Evolutionary conservation across 2,888 invertebrate genomes (phyloP), one percentile per base, ranked within the genome.

Genomic region (Hyposoter dolosus): DNA sequence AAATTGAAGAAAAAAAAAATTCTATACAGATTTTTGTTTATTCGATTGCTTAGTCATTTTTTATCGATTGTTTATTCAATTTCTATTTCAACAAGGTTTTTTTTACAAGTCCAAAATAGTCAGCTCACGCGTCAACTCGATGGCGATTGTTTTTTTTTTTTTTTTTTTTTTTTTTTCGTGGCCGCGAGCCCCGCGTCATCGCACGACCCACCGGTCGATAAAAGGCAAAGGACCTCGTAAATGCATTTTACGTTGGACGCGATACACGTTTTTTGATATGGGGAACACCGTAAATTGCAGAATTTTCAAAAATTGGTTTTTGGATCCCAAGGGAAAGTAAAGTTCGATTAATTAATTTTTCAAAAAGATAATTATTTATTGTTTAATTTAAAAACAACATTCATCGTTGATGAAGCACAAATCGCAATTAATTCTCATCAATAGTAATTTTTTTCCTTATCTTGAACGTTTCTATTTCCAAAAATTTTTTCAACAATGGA

Each of bases 181-280:
- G 76, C 81, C 79, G 68, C 68, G 79, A 72, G 74, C 28, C 53
- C 69, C 65, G 86, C 87, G 87, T 88, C 83, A 88, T 87, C 82
- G 80, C 50, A 43, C 75, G 79, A 77, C 63, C 68, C 79, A 79
- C 85, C 86, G 89, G 86, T 89, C 89, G 89, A 89, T 89, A 88
- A 86, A 85, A 89, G 89, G 89, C 88, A 84, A 89, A 89, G 89
- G 89, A 89, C 89, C 89, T 89, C 88, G 85, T 83, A 72, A 89
- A 86, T 89, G 88, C 82, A 86, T 84, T 87, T 88, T 85, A 85
- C 83, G 82, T 82, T 83, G 80, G 56, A 69, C 35, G 35, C 68
- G 82, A 76, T 63, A 82, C 63, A 71, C 69, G 66, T 53, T 69
- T 28, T 60, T 56, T 23, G 5, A 17, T 23, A 43, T 1, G n/a